A percentile compares a stretch with the other conserved stretches of the same genome.
These are phyloP conservation scores for Caenorhabditis panamensis DNA, from an alignment of 2,888 invertebrate genomes.

Conservation along the genomic window DNA sequence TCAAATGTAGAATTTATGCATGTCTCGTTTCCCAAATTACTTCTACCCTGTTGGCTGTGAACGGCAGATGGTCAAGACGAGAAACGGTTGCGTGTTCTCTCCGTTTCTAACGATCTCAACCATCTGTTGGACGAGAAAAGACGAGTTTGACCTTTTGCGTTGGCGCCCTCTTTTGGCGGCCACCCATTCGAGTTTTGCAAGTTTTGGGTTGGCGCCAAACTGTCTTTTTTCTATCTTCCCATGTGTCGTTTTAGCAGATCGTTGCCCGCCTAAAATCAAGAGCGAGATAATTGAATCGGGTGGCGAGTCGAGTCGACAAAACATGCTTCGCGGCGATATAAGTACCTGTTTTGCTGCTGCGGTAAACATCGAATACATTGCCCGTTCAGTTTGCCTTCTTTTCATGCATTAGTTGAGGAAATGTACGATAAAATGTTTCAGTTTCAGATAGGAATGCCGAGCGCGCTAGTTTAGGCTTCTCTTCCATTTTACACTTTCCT, in stretches of 20 bases:
- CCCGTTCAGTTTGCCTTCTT: neutral
- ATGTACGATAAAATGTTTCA: constrained; percentile 7
- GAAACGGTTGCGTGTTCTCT: neutral
- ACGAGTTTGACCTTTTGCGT: constrained; percentile 17
- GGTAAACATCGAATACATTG: constrained; percentile 18
- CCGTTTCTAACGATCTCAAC: neutral
- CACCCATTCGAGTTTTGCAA: neutral
- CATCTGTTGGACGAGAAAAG: neutral
- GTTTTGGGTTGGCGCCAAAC: constrained; percentile 5
- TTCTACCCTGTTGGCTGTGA: constrained; percentile 14
- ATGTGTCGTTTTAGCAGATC: neutral
- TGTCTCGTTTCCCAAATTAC: constrained; percentile 20
- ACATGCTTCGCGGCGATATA: neutral
- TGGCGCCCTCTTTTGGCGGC: constrained; percentile 14
- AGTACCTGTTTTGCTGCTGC: constrained; percentile 7
- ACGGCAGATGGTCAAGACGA: constrained; percentile 17
- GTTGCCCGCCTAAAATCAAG: constrained; percentile 1
- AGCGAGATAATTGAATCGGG: constrained; percentile 14
- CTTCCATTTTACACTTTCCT: neutral
- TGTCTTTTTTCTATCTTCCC: neutral
- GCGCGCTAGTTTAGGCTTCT: neutral
- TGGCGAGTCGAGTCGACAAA: neutral
- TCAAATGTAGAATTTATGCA: constrained; percentile 26
- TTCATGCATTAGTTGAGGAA: too few species aligned
- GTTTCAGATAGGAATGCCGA: neutral